Evolutionary conservation across 1,140 invertebrate genomes (phyloP), one percentile per base, ranked within the genome.

Genomic region (Bombus vancouverensis): DNA sequence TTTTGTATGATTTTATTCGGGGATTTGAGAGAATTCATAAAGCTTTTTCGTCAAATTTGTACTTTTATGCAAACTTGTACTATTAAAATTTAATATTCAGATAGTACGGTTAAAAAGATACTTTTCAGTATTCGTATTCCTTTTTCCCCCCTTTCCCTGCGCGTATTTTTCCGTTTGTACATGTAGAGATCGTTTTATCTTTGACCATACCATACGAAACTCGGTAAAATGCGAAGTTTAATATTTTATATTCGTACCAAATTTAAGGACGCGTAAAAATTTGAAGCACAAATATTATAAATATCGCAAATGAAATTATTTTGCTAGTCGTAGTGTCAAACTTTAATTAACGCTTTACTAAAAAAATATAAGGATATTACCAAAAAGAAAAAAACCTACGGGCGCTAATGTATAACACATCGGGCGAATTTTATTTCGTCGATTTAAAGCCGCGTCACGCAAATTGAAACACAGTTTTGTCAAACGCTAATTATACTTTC

Each of bases 61-160:
- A 25, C 44, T 53, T 47, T 12, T 22, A 65, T 25, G 53, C 15
- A 18, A 53, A 34, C 9, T 34, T 47, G 15, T 13, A 62, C 71
- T 10, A 18, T 44, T n/a, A 42, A 82, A 82, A 66, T 82, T 75
- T 82, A 74, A 75, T 82, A 42, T 75, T 62, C 22, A 37, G 12
- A 18, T 28, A 15, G 37, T 18, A 28, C 28, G 47, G 2, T 15
- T 32, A 68, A 59, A 73, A 47, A 42, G 42, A 82, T n/a, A 62
- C 65, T 82, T 53, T 65, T 4, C 32, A 32, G 25, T 28, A 10
- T 62, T 28, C 3, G 1, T 28, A 13, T 3, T 22, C 12, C 4
- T 28, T 47, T 4, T 4, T 0, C 32, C 2, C 13, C 25, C 1
- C 12, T 47, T 18, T n/a, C n/a, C 34, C 10, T 42, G 10, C 47